phyloP scores from a whole-genome alignment of 2,888 invertebrate species.

The Dolomedes plantarius region DNA sequence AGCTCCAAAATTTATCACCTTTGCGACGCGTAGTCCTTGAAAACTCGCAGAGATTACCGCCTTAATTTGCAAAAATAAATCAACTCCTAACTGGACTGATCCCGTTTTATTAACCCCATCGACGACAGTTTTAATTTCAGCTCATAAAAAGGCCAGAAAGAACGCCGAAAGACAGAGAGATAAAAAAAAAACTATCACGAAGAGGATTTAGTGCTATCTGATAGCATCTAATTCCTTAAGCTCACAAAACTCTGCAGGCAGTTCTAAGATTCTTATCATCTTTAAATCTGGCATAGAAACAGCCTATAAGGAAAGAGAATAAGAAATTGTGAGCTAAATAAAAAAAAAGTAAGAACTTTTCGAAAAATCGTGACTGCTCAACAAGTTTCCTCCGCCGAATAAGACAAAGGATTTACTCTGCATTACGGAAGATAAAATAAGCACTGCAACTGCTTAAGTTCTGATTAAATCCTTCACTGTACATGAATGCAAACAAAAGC shows the following conservation, averaged over 20 bases:
- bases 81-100: not conserved
- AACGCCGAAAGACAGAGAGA: not conserved
- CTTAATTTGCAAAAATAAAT: not conserved
- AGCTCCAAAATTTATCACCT: too few relatives aligned
- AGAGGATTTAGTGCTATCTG: slow-evolving; percentile 1
- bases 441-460: too few relatives aligned
- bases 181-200: not conserved
- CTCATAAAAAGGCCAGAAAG: not conserved
- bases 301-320: not conserved
- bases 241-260: slow-evolving; percentile 11
- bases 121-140: slow-evolving; percentile 10
- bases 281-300: not conserved
- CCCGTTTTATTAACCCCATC: slow-evolving; percentile 10
- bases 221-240: slow-evolving; percentile 22
- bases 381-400: not conserved
- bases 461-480: too few relatives aligned
- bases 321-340: not conserved
- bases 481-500: too few relatives aligned
- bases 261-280: not conserved
- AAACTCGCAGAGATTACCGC: too few relatives aligned
- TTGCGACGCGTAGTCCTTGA: too few relatives aligned
- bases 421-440: too few relatives aligned
- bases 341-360: not conserved
- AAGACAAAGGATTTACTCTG: not conserved
- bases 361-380: slow-evolving; percentile 5